Evolutionary conservation across 2,888 invertebrate genomes (phyloP).

Genomic region (Adelphocoris suturalis): DNA sequence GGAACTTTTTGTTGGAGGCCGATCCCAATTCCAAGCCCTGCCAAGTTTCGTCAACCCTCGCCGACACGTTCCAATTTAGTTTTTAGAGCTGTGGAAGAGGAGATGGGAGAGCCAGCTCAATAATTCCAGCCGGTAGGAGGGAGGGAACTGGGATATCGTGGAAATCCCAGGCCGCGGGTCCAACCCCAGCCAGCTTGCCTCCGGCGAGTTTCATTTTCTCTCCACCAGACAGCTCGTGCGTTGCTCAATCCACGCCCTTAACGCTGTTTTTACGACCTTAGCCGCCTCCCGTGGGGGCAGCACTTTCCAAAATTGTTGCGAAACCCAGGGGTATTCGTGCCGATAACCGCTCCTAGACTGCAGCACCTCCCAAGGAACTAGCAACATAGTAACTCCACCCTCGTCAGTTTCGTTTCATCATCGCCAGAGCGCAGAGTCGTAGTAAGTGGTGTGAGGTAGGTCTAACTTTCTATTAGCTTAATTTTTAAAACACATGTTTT

Average conservation of each 20-base stretch:
- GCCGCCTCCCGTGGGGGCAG: slow-evolving; percentile 21
- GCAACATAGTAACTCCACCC: slow-evolving; percentile 33
- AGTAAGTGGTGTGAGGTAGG: slow-evolving; percentile 56
- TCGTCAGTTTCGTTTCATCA: slow-evolving; percentile 46
- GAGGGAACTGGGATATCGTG: not conserved
- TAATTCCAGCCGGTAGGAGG: not conserved
- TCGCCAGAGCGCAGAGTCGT: slow-evolving; percentile 54
- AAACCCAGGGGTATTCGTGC: not conserved
- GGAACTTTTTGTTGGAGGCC: not conserved
- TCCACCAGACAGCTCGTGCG: not conserved
- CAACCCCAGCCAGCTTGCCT: slow-evolving; percentile 59
- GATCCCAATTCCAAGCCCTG: not conserved
- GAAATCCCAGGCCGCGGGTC: slow-evolving; percentile 24
- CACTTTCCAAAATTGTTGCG: not conserved
- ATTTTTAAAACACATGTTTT: slow-evolving; percentile 43
- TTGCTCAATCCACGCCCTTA: slow-evolving; percentile 33
- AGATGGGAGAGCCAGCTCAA: slow-evolving; percentile 33
- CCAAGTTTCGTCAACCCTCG: slow-evolving; percentile 46
- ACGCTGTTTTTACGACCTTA: not conserved
- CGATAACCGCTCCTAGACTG: not conserved
- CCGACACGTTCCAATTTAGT: slow-evolving; percentile 47
- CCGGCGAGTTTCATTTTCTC: not conserved
- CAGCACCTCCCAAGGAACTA: slow-evolving; percentile 18
- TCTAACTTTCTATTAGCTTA: slow-evolving; percentile 59
- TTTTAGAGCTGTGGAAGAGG: slow-evolving; percentile 21